Base-by-base conservation (phyloP, 1,140 invertebrate genomes). In the Dendrolimus kikuchii region DNA sequence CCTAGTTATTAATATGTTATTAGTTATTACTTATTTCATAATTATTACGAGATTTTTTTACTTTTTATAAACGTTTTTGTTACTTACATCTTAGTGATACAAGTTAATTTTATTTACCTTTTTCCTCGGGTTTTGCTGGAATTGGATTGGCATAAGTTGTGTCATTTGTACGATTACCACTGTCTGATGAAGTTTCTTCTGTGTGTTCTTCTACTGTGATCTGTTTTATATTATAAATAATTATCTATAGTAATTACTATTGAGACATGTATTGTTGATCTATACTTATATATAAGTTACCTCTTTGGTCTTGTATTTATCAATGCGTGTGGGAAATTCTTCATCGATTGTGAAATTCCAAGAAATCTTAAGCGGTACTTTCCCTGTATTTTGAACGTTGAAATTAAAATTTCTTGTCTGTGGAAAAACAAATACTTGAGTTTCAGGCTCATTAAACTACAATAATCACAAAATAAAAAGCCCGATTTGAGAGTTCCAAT, bases 291-390 rank as follows among this genome's bases (percentile, higher is more conserved):
- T 37, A 51, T 2, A 48, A 46, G 52, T 8, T 53, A 56, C 70
- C 66, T 56, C 54, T 53, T 46, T 64, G 10, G 49, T 10, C 10
- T 49, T 41, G 42, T 62, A 45, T 62, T 77, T 77, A 61, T 79
- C 74, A 37, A 80, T 69, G 53, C 74, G 71, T n/a, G 63, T 51
- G 8, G 82, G 82, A 55, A 71, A 86, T 58, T 80, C 74, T 6
- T 84, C 79, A 9, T 84, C 81, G 37, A 84, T 73, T 51, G 66
- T 55, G 62, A 86, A 84, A 51, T 50, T 74, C 81, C 81, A 86
- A 6, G 53, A 6, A 46, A 81, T 68, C 72, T 81, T 86, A 63
- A 86, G 59, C 4, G 74, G 66, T 36, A 86, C 82, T 50, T 64
- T 76, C 10, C 82, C 76, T 37, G 57, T 66, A 60, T 86, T 86